Conservation (phyloP, 2,888 invertebrate genomes). For the Ceramica pisi region DNA sequence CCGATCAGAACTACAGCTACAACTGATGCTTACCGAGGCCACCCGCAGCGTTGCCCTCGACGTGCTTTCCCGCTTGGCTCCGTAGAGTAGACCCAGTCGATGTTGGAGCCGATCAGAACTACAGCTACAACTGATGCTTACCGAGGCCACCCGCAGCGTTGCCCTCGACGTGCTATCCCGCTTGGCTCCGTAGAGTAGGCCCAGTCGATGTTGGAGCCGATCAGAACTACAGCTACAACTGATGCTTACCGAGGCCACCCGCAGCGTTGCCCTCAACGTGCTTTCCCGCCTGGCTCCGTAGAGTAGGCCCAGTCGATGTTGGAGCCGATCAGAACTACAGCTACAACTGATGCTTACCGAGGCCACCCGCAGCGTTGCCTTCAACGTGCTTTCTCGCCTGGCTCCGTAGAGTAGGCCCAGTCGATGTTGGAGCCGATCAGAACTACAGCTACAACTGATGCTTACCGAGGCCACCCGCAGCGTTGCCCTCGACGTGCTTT, state of each 20-base stretch:
- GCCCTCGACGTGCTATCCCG: conserved; percentile 82
- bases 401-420: too few relatives aligned
- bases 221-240: conserved; percentile 72
- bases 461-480: conserved; percentile 89
- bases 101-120: too few relatives aligned
- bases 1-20: too few relatives aligned
- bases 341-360: too few relatives aligned
- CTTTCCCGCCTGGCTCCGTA: conserved; percentile 91
- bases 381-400: too few relatives aligned
- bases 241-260: conserved; percentile 85
- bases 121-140: too few relatives aligned
- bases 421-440: too few relatives aligned
- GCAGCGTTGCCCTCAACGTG: conserved; percentile 88
- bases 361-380: too few relatives aligned
- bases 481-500: conserved; percentile 74
- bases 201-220: conserved; percentile 93
- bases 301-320: conserved; percentile 93
- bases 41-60: too few relatives aligned
- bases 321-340: conserved; percentile 90
- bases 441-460: too few relatives aligned
- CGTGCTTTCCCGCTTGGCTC: too few relatives aligned
- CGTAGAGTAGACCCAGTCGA: too few relatives aligned
- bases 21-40: conserved; percentile 64
- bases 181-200: conserved; percentile 91
- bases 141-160: conserved; percentile 88